A percentile compares a stretch with the other conserved stretches of the same genome.
Conservation (phyloP, 2,888 invertebrate species). For the Hecatera dysodea region DNA sequence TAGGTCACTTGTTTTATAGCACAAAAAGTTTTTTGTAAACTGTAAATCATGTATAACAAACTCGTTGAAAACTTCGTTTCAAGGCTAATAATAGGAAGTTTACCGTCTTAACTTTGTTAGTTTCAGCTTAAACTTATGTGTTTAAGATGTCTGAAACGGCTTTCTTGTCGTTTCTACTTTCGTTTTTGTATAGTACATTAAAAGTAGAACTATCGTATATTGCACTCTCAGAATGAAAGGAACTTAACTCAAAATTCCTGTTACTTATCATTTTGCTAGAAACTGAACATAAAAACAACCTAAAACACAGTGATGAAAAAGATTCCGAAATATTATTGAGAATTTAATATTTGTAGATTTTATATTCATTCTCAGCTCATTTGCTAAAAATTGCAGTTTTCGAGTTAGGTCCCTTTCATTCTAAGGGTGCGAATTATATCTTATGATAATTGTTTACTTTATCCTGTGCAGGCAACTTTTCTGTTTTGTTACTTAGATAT, state of each 20-base stretch:
- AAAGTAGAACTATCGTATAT: no score
- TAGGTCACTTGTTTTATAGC: conserved; percentile 27
- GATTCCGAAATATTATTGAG: no score
- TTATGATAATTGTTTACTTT: neutral
- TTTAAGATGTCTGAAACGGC: conserved; percentile 30
- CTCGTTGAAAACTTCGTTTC: conserved; percentile 53
- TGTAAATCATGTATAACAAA: conserved; percentile 53
- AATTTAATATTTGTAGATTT: no score
- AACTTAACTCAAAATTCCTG: no score
- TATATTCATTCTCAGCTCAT: no score
- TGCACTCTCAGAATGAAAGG: no score
- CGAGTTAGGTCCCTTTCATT: no score
- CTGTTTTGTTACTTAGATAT: neutral
- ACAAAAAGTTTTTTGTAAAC: conserved; percentile 57
- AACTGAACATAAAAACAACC: no score
- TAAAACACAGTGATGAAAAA: no score
- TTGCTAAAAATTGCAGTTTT: no score
- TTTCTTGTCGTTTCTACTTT: conserved; percentile 30
- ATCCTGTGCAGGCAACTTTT: neutral
- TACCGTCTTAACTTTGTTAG: conserved; percentile 44
- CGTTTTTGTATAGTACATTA: neutral
- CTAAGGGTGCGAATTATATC: no score
- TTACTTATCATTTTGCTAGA: no score
- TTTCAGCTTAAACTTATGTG: conserved; percentile 42
- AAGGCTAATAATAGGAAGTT: conserved; percentile 62